Evolutionary conservation across 1,140 invertebrate species (phyloP).

Genomic region (Physella acuta): DNA sequence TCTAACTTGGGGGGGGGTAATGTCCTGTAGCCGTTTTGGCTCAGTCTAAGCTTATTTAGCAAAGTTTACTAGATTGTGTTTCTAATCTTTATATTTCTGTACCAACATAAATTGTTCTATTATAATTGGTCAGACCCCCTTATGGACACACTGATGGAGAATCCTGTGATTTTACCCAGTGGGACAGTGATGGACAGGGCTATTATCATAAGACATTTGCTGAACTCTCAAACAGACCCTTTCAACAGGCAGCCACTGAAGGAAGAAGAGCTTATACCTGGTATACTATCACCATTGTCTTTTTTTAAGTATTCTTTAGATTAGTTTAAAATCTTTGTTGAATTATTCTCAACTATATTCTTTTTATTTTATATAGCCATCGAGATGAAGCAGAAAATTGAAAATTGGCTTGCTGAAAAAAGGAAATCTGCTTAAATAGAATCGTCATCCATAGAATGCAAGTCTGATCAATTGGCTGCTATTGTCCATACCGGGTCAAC

Average conservation of each 20-base stretch:
- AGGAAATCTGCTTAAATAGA: conserved; percentile 12
- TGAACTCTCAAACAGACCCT: conserved; percentile 95
- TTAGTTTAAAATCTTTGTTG: not conserved
- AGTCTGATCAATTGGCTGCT: too few relatives aligned
- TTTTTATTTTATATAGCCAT: conserved; percentile 27
- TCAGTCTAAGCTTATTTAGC: not conserved
- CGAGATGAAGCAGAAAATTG: conserved; percentile 35
- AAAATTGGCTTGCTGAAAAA: conserved; percentile 28
- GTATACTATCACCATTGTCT: conserved; percentile 55
- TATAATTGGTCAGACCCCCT: conserved; percentile 81
- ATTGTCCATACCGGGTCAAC: too few relatives aligned
- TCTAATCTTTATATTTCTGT: not conserved
- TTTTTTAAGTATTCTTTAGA: not conserved
- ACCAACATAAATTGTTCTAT: not conserved
- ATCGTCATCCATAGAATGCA: too few relatives aligned
- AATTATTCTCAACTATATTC: not conserved
- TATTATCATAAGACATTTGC: conserved; percentile 87
- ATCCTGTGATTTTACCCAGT: conserved; percentile 90
- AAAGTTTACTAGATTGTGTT: not conserved
- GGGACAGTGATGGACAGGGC: conserved; percentile 94
- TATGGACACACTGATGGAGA: conserved; percentile 96
- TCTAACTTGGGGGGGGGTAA: too few relatives aligned
- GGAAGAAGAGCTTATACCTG: conserved; percentile 81
- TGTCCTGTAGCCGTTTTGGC: too few relatives aligned
- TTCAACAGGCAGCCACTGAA: conserved; percentile 92